A percentile compares a stretch with the other conserved stretches of the same genome.
phyloP scores from a whole-genome alignment of 2,888 invertebrate genomes.

The Pseudococcus jackbeardsleyi region DNA sequence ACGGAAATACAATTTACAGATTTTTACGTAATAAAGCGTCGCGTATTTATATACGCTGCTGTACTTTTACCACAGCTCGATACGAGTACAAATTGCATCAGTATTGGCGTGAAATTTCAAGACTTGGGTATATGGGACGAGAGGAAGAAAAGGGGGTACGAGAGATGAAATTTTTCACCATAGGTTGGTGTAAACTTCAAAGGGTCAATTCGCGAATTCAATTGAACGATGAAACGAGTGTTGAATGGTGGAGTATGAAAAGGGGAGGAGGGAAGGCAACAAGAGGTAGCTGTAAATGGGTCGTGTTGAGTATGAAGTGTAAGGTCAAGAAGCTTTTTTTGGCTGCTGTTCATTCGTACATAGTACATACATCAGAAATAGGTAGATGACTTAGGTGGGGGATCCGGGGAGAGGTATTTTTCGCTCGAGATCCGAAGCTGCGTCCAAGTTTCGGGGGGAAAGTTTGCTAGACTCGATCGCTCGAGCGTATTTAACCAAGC shows the following conservation, averaged over 20 bases:
- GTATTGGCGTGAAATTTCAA: not conserved
- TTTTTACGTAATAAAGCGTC: constrained; percentile 3
- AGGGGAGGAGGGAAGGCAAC: not conserved
- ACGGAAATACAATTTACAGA: constrained; percentile 27
- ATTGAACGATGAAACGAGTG: not conserved
- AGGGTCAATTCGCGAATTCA: not conserved
- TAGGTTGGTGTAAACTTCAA: no score
- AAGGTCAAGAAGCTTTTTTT: constrained; percentile 6
- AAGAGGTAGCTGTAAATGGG: not conserved
- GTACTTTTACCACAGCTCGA: not conserved
- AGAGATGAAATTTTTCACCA: no score
- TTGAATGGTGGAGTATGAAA: not conserved
- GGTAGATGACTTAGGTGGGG: not conserved
- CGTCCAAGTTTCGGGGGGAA: not conserved
- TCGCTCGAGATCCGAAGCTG: not conserved
- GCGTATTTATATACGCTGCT: not conserved
- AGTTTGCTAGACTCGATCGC: not conserved
- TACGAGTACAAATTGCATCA: not conserved
- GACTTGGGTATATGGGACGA: no score
- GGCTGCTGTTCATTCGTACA: not conserved
- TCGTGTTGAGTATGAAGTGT: not conserved
- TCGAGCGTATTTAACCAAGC: not conserved
- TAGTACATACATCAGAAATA: not conserved
- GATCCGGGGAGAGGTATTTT: not conserved
- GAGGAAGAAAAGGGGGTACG: no score